Evolutionary conservation across 2,113 vertebrate genomes (phyloP).

Genomic region (Sigmodon hispidus): DNA sequence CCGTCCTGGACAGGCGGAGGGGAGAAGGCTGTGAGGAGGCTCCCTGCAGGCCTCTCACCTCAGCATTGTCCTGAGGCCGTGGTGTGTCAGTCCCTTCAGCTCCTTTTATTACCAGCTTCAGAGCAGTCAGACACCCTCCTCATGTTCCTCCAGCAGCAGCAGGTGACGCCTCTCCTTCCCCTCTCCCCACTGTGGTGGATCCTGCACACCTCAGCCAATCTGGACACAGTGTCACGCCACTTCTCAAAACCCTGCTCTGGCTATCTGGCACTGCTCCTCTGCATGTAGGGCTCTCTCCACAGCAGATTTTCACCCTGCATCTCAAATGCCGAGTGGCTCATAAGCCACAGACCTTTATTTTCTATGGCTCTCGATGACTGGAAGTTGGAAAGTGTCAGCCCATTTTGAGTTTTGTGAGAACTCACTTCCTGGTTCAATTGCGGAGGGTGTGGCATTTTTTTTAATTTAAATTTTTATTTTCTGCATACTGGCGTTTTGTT

Average conservation of each 20-base stretch:
- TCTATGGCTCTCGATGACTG: too few relatives aligned
- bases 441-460: accelerated
- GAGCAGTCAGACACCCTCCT: not conserved
- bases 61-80: not conserved
- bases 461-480: too few relatives aligned
- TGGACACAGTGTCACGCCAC: too few relatives aligned
- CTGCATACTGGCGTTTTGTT: too few relatives aligned
- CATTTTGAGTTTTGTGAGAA: not conserved
- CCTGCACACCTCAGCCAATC: not conserved
- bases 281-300: not conserved
- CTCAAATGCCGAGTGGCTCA: not conserved
- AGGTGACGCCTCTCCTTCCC: accelerated
- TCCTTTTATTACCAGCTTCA: not conserved
- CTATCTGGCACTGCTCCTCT: not conserved
- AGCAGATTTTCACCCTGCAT: not conserved
- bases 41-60: not conserved
- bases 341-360: not conserved
- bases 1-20: not conserved
- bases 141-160: too few relatives aligned
- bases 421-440: not conserved
- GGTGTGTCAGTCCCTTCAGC: not conserved
- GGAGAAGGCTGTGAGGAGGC: not conserved
- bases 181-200: too few relatives aligned
- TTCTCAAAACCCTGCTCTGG: not conserved
- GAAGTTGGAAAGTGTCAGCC: not conserved